Evolutionary conservation across 1,140 invertebrate genomes (phyloP), one percentile per base, ranked within the genome.

Genomic region (Microvelia longipes): DNA sequence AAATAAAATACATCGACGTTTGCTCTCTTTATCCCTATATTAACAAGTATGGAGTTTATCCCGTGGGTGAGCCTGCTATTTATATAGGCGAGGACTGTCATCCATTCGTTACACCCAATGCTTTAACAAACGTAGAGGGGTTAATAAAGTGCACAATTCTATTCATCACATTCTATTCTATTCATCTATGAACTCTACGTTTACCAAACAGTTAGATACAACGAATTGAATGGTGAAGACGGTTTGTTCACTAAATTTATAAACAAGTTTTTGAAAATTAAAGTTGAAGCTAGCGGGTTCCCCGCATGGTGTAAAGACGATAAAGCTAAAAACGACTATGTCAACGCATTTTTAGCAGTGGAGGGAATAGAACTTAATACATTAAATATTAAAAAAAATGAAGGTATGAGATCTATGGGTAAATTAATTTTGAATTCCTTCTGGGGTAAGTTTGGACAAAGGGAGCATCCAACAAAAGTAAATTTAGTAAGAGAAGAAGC

Each of bases 11-110:
- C 35, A 50, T 50, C 5, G 35, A 50, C 35, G 19, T 50, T 19
- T 50, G 35, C 35, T 50, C 35, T 11, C 78, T 29, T 66, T 76
- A 28, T 71, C 74, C 2, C 69, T 78, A 5, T 74, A 75, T 1
- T 78, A 80, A 74, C 63, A 77, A n/a, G 75, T 76, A 60, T 71
- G 78, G 35, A 80, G 79, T 71, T 76, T 73, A 2, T 76, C 79
- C 71, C 78, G 19, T 50, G 19, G 35, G 35, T 11, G 5, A 50
- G 5, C 35, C 35, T 5, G 35, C 5, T 5, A 19, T 50, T 11
- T 50, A 11, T 50, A 19, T 50, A 19, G 35, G 35, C 5, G 35
- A 50, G 19, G 35, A 50, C 19, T 50, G 35, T 50, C n/a, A n/a
- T n/a, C n/a, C n/a, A n/a, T n/a, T n/a, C n/a, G n/a, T n/a, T n/a